A percentile compares a stretch with the other conserved stretches of the same genome.
These are phyloP conservation scores for Timema cristinae DNA, from an alignment of 2,888 invertebrate genomes.

Conservation along the genomic window DNA sequence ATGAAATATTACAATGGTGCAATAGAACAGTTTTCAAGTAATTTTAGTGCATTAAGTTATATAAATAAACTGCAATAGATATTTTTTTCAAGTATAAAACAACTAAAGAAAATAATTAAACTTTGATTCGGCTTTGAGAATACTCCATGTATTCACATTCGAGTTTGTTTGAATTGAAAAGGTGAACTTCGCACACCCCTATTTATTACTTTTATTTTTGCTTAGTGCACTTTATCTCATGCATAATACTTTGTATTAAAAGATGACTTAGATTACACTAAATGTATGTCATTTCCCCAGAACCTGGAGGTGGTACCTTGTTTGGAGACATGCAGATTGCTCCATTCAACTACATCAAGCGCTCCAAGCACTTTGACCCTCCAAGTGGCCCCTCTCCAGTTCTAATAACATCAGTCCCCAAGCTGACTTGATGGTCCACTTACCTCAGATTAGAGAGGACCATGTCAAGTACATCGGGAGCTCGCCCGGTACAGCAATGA, in stretches of 20 bases:
- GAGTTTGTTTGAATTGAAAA: too few relatives aligned
- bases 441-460: slow-evolving; percentile 92
- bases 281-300: slow-evolving; percentile 41
- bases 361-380: slow-evolving; percentile 90
- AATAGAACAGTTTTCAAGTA: too few relatives aligned
- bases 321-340: slow-evolving; percentile 99
- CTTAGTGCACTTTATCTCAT: too few relatives aligned
- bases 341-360: slow-evolving; percentile 94
- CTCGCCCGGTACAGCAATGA: slow-evolving; percentile 81
- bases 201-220: too few relatives aligned
- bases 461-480: slow-evolving; percentile 97
- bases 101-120: not conserved
- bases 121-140: too few relatives aligned
- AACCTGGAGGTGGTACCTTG: slow-evolving; percentile 89
- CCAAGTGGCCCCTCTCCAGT: slow-evolving; percentile 83
- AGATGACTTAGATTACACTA: too few relatives aligned
- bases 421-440: slow-evolving; percentile 90
- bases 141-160: too few relatives aligned
- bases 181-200: too few relatives aligned
- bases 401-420: slow-evolving; percentile 82
- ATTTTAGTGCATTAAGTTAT: too few relatives aligned
- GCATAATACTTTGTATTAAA: too few relatives aligned
- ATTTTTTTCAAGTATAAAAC: not conserved
- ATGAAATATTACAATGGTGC: too few relatives aligned
- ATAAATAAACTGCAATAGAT: too few relatives aligned